Conservation (phyloP, 2,888 invertebrate genomes). For the Drosophila multiciliata region DNA sequence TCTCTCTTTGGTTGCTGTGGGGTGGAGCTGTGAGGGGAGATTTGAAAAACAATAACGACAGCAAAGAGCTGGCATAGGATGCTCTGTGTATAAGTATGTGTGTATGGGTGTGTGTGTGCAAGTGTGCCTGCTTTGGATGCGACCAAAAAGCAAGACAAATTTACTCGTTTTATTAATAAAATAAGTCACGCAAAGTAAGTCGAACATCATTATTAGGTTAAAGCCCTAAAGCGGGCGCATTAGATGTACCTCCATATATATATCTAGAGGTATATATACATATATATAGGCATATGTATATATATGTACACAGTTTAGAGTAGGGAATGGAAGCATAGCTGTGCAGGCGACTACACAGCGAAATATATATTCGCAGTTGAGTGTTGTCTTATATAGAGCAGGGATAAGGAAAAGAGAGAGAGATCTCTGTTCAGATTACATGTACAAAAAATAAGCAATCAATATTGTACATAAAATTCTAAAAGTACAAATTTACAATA, state of each 20-base stretch:
- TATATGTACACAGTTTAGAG: constrained; percentile 1
- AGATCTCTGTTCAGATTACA: not conserved
- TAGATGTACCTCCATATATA: constrained; percentile 34
- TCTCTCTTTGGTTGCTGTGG: not conserved
- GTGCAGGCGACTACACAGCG: constrained; percentile 17
- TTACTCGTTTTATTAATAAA: constrained; percentile 82
- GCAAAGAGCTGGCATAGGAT: constrained; percentile 31
- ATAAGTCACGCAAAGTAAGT: constrained; percentile 81
- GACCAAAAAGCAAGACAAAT: constrained; percentile 81
- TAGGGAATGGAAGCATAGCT: constrained; percentile 2
- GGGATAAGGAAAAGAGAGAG: not conserved
- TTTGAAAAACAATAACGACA: constrained; percentile 44
- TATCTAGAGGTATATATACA: not conserved
- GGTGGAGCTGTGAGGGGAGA: not conserved
- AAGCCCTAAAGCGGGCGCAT: constrained; percentile 79
- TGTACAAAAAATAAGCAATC: not conserved
- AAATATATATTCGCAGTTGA: not conserved
- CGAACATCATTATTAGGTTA: constrained; percentile 81
- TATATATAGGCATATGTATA: not conserved
- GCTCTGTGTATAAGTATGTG: constrained; percentile 12
- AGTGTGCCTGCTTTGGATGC: constrained; percentile 44
- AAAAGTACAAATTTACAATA: not conserved
- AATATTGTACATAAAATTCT: not conserved
- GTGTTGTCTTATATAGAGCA: not conserved
- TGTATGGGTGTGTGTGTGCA: constrained; percentile 3